Base-by-base conservation (phyloP, 2,888 invertebrate species). In the Noctua janthina region DNA sequence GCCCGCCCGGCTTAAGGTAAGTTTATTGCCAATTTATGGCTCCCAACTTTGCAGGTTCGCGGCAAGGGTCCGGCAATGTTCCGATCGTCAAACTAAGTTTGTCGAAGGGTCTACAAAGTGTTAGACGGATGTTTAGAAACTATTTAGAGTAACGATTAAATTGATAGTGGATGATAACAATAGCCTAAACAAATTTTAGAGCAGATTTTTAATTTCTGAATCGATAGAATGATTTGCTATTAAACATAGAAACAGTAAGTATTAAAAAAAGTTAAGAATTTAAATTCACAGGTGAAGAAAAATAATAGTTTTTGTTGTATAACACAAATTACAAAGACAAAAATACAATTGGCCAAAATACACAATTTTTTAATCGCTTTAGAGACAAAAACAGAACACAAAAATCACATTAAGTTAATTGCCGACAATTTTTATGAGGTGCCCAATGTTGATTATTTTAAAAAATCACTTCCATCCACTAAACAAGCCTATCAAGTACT, bases 11-110 rank as follows among this genome's bases (percentile, higher is more conserved):
- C 95, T 93, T 96, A 95, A 96, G 96, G 96, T 97, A 94, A 96
- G 96, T 96, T 96, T 96, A 96, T 96, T 94, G 96, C 94, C 96
- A 95, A 96, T 96, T 96, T 96, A 96, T 94, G 92, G 94, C 94
- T 93, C 94, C 94, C 94, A 92, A 94, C 92, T 93, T 93, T 89
- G 90, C 91, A 93, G 92, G 93, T 89, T 90, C 90, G 91, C 92
- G 93, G 92, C 90, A 93, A 93, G 94, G 94, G 93, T 93, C 92
- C 92, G 89, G 90, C 87, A 90, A 91, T 93, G 93, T 93, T 94
- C 92, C 92, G 94, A 93, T 94, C 93, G 93, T 91, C 87, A 91
- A 94, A 94, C 94, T 94, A 96, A 96, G 94, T 96, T 96, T 94
- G 93, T 86, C 92, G 91, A 93, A 93, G 92, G 92, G 92, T 91